Conservation (phyloP, 2,888 invertebrate species). For the Nomada lathburiana region DNA sequence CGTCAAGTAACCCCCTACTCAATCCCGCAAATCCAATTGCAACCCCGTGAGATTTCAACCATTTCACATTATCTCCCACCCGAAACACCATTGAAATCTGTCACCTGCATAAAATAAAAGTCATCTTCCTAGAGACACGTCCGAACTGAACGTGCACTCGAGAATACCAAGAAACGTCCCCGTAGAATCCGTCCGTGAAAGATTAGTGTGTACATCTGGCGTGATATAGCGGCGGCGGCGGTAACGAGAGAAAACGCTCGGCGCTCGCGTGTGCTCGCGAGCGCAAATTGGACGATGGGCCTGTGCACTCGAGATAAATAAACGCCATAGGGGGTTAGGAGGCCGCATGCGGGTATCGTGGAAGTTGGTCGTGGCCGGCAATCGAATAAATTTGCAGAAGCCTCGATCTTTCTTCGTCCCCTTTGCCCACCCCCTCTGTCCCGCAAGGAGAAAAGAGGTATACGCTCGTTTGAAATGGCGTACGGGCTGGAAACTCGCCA, state of each 20-base stretch:
- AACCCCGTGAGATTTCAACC: too few species aligned
- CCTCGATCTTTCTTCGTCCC: slow-evolving; percentile 52
- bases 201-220: slow-evolving; percentile 53
- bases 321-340: slow-evolving; percentile 65
- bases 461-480: slow-evolving; percentile 47
- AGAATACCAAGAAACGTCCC: slow-evolving; percentile 33
- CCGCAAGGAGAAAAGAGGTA: slow-evolving; percentile 16
- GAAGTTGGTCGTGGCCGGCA: slow-evolving; percentile 61
- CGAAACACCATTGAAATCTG: too few species aligned
- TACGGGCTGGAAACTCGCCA: slow-evolving; percentile 17
- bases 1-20: background rate
- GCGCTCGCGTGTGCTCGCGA: slow-evolving; percentile 59
- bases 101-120: too few species aligned
- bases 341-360: slow-evolving; percentile 70
- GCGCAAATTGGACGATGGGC: slow-evolving; percentile 72
- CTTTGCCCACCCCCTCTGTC: background rate
- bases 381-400: slow-evolving; percentile 68
- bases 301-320: slow-evolving; percentile 73
- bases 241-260: slow-evolving; percentile 68
- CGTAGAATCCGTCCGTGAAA: slow-evolving; percentile 32
- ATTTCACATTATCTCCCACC: too few species aligned
- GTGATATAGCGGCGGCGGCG: slow-evolving; percentile 51
- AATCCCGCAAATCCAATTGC: background rate
- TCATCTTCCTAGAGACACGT: too few species aligned
- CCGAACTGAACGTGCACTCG: too few species aligned